Evolutionary conservation across 1,140 invertebrate genomes (phyloP).

Genomic region (Drosophila mauritiana): DNA sequence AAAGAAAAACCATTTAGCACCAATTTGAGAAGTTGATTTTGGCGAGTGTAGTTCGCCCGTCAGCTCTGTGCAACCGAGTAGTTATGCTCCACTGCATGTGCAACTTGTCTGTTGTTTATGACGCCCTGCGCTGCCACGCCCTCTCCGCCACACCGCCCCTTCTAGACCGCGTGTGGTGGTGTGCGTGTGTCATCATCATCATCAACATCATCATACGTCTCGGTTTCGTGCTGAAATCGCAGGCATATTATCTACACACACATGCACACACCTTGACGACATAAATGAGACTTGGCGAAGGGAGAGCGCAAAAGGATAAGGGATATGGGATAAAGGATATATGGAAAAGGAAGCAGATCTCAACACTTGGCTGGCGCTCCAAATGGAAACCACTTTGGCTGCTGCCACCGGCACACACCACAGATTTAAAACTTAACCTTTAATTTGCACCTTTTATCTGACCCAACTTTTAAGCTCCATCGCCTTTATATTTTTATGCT

Average conservation of each 20-base stretch:
- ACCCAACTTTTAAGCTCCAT: neutral
- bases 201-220: constrained; percentile 82
- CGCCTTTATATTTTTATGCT: neutral
- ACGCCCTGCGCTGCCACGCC: constrained; percentile 44
- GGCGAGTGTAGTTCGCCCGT: constrained; percentile 14
- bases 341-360: constrained; percentile 21
- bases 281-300: constrained; percentile 28
- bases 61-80: constrained; percentile 55
- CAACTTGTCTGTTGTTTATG: constrained; percentile 83
- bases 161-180: constrained; percentile 22
- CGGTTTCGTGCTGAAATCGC: constrained; percentile 73
- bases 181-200: constrained; percentile 53
- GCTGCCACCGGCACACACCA: constrained; percentile 3
- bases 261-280: constrained; percentile 29
- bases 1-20: no score
- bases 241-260: constrained; percentile 68
- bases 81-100: constrained; percentile 77
- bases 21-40: neutral
- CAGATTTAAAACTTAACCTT: constrained; percentile 26
- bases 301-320: neutral
- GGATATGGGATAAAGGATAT: constrained; percentile 6
- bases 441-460: constrained; percentile 19
- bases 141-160: neutral
- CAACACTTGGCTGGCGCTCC: constrained; percentile 34
- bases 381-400: constrained; percentile 42